phyloP scores from a whole-genome alignment of 2,888 invertebrate species.

The Lasioglossum figueresi region DNA sequence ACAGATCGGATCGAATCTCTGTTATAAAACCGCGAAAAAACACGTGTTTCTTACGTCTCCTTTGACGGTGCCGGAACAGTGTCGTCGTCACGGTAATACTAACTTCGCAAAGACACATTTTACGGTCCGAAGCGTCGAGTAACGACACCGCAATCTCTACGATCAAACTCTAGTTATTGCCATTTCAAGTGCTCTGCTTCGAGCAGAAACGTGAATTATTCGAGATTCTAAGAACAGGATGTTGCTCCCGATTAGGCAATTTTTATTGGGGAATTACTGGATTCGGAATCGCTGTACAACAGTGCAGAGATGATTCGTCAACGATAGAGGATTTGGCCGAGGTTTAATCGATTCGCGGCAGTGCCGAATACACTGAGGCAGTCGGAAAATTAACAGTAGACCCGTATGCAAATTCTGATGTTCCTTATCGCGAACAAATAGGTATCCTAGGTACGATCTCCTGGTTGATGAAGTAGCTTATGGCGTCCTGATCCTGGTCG shows the following conservation, averaged over 20 bases:
- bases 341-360: not conserved
- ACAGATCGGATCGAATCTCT: not conserved
- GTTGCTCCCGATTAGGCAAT: not conserved
- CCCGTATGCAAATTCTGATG: not conserved
- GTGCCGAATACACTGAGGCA: not conserved
- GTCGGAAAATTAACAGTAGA: not conserved
- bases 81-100: not conserved
- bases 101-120: not conserved
- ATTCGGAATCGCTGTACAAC: not conserved
- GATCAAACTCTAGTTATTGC: not conserved
- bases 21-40: not conserved
- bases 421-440: conserved; percentile 5
- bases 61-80: not conserved
- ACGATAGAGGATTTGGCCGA: not conserved
- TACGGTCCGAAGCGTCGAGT: not conserved
- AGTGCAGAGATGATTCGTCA: not conserved
- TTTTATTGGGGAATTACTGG: not conserved
- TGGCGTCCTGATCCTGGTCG: not conserved
- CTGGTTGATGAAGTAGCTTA: not conserved
- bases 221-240: not conserved
- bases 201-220: too few species aligned
- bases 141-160: not conserved
- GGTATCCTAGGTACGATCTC: not conserved
- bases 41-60: not conserved
- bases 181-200: not conserved